Evolutionary conservation across 2,888 invertebrate species (phyloP).

Genomic region (Drosophila histrio): DNA sequence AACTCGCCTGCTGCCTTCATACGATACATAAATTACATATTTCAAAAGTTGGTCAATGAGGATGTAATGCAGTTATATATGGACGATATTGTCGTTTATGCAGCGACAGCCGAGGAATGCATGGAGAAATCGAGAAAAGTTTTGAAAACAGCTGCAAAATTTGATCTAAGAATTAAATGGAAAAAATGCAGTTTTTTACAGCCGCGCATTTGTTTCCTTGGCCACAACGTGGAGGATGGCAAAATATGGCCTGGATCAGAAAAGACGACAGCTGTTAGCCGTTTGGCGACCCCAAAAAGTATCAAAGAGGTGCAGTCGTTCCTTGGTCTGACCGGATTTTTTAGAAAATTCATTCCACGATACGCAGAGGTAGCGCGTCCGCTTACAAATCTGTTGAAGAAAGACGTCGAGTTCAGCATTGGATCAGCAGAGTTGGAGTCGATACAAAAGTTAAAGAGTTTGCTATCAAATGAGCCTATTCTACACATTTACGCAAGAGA

Average conservation of each 20-base stretch:
- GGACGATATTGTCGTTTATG: too few relatives aligned
- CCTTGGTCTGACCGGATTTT: background rate
- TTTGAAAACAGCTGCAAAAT: background rate
- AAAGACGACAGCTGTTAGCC: background rate
- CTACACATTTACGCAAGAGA: too few relatives aligned
- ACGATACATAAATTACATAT: conserved; percentile 19
- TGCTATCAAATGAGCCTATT: background rate
- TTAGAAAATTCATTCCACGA: background rate
- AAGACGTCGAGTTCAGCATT: background rate
- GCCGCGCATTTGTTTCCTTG: background rate
- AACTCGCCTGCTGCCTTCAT: conserved; percentile 25
- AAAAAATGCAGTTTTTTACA: background rate
- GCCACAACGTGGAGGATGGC: background rate
- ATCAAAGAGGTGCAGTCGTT: too few relatives aligned
- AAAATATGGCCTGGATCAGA: background rate
- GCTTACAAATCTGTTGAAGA: background rate
- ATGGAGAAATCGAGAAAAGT: background rate
- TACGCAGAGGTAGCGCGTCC: background rate
- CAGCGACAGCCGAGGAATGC: background rate
- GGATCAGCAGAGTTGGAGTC: background rate
- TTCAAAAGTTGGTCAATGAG: conserved; percentile 9
- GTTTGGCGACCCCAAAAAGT: too few relatives aligned
- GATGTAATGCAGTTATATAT: background rate
- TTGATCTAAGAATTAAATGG: background rate
- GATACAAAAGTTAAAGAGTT: background rate